Evolutionary conservation across 35 echinoderm and acorn worm species (phyloP).

Genomic region (Stichopus chloronotus): DNA sequence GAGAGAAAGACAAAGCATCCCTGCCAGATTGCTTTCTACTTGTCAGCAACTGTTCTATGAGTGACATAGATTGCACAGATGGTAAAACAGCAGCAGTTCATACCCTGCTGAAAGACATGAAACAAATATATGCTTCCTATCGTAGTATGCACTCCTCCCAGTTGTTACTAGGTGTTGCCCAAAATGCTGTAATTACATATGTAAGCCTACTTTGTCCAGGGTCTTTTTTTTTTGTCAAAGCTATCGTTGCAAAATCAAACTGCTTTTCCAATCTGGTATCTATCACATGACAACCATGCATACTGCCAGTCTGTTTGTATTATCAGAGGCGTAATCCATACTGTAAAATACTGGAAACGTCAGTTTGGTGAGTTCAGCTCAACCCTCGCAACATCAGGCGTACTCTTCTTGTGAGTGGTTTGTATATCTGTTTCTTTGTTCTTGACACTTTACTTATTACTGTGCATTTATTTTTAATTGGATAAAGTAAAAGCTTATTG

Average conservation of each 20-base stretch:
- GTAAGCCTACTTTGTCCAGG: conserved; percentile 4
- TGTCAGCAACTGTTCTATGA: conserved; percentile 18
- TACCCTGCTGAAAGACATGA: neutral
- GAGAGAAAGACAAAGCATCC: conserved; percentile 31
- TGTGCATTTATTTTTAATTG: too few relatives aligned
- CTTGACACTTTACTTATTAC: too few relatives aligned
- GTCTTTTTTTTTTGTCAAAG: neutral
- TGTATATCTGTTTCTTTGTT: too few relatives aligned
- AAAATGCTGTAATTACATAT: conserved; percentile 23
- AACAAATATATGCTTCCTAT: neutral
- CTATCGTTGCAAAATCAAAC: neutral
- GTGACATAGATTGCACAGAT: conserved; percentile 29
- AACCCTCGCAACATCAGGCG: neutral
- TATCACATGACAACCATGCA: neutral
- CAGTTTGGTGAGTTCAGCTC: neutral
- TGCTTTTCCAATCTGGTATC: neutral
- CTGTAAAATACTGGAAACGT: neutral
- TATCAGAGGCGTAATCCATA: neutral
- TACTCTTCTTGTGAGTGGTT: too few relatives aligned
- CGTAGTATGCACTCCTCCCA: conserved; percentile 1
- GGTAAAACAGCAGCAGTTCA: conserved; percentile 1
- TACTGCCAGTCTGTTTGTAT: neutral
- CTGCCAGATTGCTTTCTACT: neutral
- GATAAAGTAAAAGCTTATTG: too few relatives aligned
- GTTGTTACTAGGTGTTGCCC: conserved; percentile 31